Evolutionary conservation across 1,140 invertebrate genomes (phyloP).

Genomic region (Bactericera cockerelli): DNA sequence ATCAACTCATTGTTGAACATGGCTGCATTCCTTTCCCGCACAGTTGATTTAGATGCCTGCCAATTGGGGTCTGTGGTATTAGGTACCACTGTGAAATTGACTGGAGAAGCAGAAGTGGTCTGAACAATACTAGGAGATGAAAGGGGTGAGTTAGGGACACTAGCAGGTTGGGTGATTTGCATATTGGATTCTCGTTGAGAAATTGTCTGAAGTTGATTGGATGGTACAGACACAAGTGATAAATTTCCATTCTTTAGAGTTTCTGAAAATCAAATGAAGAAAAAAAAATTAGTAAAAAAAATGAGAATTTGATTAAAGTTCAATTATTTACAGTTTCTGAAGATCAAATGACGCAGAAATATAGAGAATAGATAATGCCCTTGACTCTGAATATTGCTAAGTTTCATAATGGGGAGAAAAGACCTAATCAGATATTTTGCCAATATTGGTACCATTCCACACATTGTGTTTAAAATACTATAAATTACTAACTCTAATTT

Average conservation of each 20-base stretch:
- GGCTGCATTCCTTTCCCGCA: constrained; percentile 80
- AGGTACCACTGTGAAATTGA: constrained; percentile 5
- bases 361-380: no score
- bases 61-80: constrained; percentile 73
- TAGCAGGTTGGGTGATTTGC: constrained; percentile 48
- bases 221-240: constrained; percentile 42
- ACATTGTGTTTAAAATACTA: no score
- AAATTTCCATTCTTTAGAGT: constrained; percentile 44
- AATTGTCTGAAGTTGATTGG: constrained; percentile 29
- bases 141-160: constrained; percentile 43
- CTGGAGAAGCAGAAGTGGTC: constrained; percentile 11
- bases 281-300: no score
- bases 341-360: no score
- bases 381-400: no score
- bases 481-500: no score
- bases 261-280: constrained; percentile 34
- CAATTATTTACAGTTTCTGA: no score
- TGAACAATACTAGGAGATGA: constrained; percentile 31
- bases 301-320: no score
- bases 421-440: no score
- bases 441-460: no score
- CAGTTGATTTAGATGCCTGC: constrained; percentile 68
- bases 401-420: no score
- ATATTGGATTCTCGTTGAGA: constrained; percentile 38
- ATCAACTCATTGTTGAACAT: constrained; percentile 91